phyloP scores from a whole-genome alignment of 2,113 vertebrate genomes.

The Ploceus nigricollis region DNA sequence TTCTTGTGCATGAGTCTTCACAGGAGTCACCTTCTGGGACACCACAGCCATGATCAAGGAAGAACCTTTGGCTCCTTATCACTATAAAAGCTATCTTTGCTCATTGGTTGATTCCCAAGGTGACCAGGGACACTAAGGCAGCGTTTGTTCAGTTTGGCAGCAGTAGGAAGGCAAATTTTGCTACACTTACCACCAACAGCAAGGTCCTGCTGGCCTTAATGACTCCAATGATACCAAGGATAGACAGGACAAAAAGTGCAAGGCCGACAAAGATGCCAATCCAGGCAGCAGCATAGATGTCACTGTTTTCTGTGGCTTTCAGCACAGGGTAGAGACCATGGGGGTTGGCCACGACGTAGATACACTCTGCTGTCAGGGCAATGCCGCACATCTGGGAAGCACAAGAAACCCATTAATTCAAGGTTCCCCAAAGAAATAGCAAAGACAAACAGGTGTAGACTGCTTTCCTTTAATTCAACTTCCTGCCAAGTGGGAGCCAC shows the following conservation, averaged over 20 bases:
- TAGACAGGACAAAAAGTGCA: constrained; percentile 72
- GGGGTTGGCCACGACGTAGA: constrained; percentile 76
- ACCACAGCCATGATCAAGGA: background rate
- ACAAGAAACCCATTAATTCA: background rate
- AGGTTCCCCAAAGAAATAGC: background rate
- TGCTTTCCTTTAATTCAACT: background rate
- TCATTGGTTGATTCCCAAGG: background rate
- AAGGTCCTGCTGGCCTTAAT: constrained; percentile 70
- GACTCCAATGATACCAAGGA: constrained; percentile 75
- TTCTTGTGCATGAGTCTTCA: background rate
- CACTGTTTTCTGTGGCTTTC: constrained; percentile 69
- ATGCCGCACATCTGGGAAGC: constrained; percentile 73
- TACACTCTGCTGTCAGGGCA: constrained; percentile 81
- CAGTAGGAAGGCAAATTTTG: background rate
- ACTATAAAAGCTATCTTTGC: background rate
- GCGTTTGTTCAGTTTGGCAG: background rate
- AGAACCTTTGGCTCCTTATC: background rate
- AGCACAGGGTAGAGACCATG: constrained; percentile 67
- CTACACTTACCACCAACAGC: constrained; percentile 71
- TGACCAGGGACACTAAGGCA: background rate
- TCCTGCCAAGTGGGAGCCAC: background rate
- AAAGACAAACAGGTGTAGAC: background rate
- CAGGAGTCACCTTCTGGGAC: background rate
- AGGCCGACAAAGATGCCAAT: constrained; percentile 81
- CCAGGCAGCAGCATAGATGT: constrained; percentile 77